Evolutionary conservation across 2,888 invertebrate genomes (phyloP).

Genomic region (Tortrix viridana): DNA sequence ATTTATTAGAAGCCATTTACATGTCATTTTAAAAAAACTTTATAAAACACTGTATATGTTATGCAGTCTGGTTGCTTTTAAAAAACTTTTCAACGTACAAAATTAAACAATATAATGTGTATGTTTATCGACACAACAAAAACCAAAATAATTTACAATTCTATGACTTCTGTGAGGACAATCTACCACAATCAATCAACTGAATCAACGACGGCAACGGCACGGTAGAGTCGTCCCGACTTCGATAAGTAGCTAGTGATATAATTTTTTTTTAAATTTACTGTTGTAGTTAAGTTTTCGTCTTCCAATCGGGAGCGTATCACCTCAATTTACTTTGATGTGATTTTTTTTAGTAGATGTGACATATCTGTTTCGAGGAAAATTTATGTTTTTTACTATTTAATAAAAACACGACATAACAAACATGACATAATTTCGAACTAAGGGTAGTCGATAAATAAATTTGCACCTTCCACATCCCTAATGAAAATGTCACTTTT

Average conservation of each 20-base stretch:
- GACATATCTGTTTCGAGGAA: no score
- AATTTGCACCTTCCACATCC: background rate
- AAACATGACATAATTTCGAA: no score
- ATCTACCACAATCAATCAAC: constrained; percentile 28
- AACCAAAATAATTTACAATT: constrained; percentile 13
- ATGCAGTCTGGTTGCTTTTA: background rate
- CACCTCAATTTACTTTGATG: no score
- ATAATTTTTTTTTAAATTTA: no score
- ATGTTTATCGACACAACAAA: background rate
- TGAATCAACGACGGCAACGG: constrained; percentile 4
- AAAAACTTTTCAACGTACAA: constrained; percentile 3
- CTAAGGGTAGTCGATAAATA: constrained; percentile 7
- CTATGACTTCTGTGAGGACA: constrained; percentile 10
- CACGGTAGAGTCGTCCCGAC: constrained; percentile 6
- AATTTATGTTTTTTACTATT: no score
- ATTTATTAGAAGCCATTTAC: constrained; percentile 33
- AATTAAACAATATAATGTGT: background rate
- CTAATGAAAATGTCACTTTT: constrained; percentile 26
- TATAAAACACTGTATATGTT: constrained; percentile 12
- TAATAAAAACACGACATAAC: no score
- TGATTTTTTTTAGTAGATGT: no score
- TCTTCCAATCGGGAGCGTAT: no score
- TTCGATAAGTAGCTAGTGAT: background rate
- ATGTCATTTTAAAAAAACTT: constrained; percentile 22
- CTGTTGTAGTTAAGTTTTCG: no score